Conservation (phyloP, 2,888 invertebrate genomes). For the Phytoseiulus persimilis region DNA sequence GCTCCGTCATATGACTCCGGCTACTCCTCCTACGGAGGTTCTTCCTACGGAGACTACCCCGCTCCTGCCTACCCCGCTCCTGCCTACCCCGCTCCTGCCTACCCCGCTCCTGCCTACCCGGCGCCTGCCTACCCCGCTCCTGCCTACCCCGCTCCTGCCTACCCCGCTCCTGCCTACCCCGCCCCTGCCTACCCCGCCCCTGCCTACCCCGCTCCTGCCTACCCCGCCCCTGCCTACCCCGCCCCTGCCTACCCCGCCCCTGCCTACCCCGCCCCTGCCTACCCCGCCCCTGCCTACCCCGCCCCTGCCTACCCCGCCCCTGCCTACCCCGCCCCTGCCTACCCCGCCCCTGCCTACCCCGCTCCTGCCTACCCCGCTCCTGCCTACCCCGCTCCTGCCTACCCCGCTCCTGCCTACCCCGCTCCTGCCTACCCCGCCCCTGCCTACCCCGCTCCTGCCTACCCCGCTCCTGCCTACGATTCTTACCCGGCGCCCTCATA, state of each 20-base stretch:
- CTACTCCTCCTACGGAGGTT: neutral
- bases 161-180: constrained; percentile 23
- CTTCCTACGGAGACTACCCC: constrained; percentile 18
- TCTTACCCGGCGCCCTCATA: neutral
- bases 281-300: neutral
- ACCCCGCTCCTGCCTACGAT: constrained; percentile 38
- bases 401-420: constrained; percentile 12
- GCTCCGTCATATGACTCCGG: too few species aligned
- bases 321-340: neutral
- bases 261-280: neutral
- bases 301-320: neutral
- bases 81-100: neutral
- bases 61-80: neutral
- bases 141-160: constrained; percentile 40
- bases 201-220: too few species aligned
- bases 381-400: neutral
- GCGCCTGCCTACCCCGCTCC: neutral
- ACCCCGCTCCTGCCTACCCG: neutral
- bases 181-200: too few species aligned
- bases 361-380: constrained; percentile 7
- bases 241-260: neutral
- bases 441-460: constrained; percentile 40
- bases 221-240: neutral
- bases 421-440: constrained; percentile 20
- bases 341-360: neutral